Evolutionary conservation across 2,888 invertebrate genomes (phyloP), one percentile per base, ranked within the genome.

Genomic region (Latheticus oryzae): DNA sequence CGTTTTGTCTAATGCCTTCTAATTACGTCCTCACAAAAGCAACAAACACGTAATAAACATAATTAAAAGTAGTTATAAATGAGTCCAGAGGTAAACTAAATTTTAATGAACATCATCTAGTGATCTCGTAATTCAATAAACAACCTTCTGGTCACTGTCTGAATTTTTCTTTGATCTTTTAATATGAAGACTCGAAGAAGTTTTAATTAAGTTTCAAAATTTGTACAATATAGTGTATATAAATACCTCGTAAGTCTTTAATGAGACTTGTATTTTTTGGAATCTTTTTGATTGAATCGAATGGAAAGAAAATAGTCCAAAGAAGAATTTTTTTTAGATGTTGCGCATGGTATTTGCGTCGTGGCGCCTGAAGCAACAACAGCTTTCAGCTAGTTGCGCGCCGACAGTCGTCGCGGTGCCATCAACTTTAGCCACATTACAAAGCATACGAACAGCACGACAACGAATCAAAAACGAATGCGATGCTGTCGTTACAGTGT

Each of bases 71-170:
- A 55, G 58, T 59, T 45, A 54, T 37, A 35, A 60, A 67, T 61
- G 67, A 68, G 66, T 68, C 68, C 60, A 19, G 69, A 66, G 69
- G 51, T 16, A 68, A 67, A 63, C 69, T 72, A 72, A 71, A 72
- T 72, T 72, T 71, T 72, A 72, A 72, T 72, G 72, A 72, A 72
- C n/a, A n/a, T n/a, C n/a, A n/a, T n/a, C n/a, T n/a, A n/a, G n/a
- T n/a, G n/a, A n/a, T n/a, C n/a, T n/a, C n/a, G n/a, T n/a, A n/a
- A n/a, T n/a, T n/a, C n/a, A n/a, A n/a, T n/a, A n/a, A n/a, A n/a
- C n/a, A n/a, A n/a, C n/a, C n/a, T n/a, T n/a, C n/a, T n/a, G n/a
- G n/a, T n/a, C n/a, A n/a, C n/a, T n/a, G n/a, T n/a, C n/a, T n/a
- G n/a, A n/a, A n/a, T n/a, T n/a, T n/a, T n/a, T n/a, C n/a, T n/a